Evolutionary conservation across 2,888 invertebrate genomes (phyloP).

Genomic region (Melieria crassipennis): DNA sequence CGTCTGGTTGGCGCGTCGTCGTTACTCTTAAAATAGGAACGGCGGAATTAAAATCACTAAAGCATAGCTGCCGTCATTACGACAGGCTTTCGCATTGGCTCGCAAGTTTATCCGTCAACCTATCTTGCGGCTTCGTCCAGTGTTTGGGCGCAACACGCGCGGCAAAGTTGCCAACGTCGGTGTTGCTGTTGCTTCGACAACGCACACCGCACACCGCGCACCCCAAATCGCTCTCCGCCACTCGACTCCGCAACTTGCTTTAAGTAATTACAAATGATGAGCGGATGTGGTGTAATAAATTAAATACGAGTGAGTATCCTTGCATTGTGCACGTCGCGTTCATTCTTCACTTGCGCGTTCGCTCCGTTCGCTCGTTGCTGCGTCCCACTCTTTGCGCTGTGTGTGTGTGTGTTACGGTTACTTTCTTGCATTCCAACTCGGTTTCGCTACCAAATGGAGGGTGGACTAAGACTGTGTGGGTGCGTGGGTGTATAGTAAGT

Average conservation of each 20-base stretch:
- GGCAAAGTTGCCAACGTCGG: not conserved
- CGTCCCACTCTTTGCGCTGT: no score
- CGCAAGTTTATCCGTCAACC: no score
- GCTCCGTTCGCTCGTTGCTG: no score
- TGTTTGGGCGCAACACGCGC: not conserved
- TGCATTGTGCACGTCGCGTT: not conserved
- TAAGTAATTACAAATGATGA: conserved; percentile 34
- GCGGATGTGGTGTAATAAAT: conserved; percentile 32
- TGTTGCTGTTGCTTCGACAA: no score
- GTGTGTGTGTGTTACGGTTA: no score
- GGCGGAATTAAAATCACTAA: conserved; percentile 6
- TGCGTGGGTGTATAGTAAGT: no score
- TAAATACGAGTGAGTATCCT: conserved; percentile 7
- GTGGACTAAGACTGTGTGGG: no score
- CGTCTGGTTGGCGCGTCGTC: not conserved
- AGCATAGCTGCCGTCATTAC: not conserved
- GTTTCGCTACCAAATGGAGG: no score
- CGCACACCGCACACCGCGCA: not conserved
- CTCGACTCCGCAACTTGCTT: conserved; percentile 1
- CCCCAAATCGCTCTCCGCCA: not conserved
- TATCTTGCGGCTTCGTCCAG: not conserved
- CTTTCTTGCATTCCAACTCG: no score
- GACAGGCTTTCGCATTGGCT: not conserved
- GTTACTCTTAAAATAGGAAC: conserved; percentile 9
- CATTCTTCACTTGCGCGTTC: no score